Percentiles rank a stretch among this genome's conserved stretches.
Conservation (phyloP, 2,113 vertebrate genomes). For the Bambusicola thoracicus region DNA sequence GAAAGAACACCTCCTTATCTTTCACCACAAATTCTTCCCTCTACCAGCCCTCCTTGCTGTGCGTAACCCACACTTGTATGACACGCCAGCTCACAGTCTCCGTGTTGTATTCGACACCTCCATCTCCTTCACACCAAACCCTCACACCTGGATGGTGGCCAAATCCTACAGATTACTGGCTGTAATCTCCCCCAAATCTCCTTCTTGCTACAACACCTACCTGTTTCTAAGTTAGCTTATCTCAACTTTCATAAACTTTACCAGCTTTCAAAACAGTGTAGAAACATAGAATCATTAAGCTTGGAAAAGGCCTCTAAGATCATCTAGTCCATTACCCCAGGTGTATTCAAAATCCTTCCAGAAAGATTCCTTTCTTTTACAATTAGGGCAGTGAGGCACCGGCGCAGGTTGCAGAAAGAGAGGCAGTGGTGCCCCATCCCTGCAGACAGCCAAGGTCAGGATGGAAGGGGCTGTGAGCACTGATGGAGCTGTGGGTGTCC, state of each 20-base stretch:
- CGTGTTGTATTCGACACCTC: accelerated
- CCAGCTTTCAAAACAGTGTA: not conserved
- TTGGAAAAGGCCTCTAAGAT: no score
- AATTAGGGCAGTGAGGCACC: no score
- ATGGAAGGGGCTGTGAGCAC: no score
- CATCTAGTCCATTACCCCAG: not conserved
- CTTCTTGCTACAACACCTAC: not conserved
- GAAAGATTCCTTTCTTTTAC: not conserved
- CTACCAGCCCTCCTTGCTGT: not conserved
- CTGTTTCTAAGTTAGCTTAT: not conserved
- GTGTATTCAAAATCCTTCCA: not conserved
- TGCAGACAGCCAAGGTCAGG: no score
- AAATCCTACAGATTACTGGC: not conserved
- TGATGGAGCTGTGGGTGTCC: no score
- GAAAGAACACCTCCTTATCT: slow-evolving; percentile 32
- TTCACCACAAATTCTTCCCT: not conserved
- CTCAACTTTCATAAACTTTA: not conserved
- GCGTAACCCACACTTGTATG: accelerated
- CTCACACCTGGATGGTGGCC: not conserved
- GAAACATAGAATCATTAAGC: no score
- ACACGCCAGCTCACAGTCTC: not conserved
- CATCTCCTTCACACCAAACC: not conserved
- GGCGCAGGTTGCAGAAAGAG: no score
- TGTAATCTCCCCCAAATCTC: not conserved
- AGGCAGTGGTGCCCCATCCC: no score